phyloP scores from a whole-genome alignment of 2,113 vertebrate genomes.

The Mugil cephalus region DNA sequence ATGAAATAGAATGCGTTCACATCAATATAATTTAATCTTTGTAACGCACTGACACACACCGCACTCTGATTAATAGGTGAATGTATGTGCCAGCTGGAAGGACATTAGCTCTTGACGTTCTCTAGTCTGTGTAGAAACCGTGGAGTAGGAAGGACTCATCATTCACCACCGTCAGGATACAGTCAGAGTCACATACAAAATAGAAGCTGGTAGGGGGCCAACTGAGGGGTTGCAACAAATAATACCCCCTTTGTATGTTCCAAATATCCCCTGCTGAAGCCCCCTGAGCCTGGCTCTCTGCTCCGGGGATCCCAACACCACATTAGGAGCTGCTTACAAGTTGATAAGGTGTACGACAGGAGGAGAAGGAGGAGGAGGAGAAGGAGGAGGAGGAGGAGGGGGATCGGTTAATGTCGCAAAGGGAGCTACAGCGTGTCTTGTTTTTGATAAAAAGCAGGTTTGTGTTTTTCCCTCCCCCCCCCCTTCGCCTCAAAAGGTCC shows the following conservation, averaged over 20 bases:
- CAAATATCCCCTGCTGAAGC: constrained; percentile 68
- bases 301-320: constrained; percentile 71
- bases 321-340: constrained; percentile 83
- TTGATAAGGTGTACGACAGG: constrained; percentile 79
- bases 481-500: constrained; percentile 45
- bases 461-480: constrained; percentile 34
- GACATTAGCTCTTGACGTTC: constrained; percentile 3
- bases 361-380: constrained; percentile 33
- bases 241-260: constrained; percentile 81
- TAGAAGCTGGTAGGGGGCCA: constrained; percentile 67
- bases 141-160: constrained; percentile 57
- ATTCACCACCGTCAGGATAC: constrained; percentile 53
- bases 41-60: neutral
- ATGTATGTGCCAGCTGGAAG: neutral
- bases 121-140: constrained; percentile 15
- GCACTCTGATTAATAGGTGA: neutral
- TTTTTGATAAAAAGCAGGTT: constrained; percentile 53
- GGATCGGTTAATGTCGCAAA: constrained; percentile 46
- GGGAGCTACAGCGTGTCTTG: constrained; percentile 44
- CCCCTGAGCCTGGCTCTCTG: constrained; percentile 52
- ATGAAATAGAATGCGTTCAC: neutral
- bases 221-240: constrained; percentile 68
- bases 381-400: constrained; percentile 35
- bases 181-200: constrained; percentile 69
- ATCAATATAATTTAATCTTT: neutral